Base-by-base conservation (phyloP, 2,113 vertebrate species). In the Nyctereutes procyonoides region DNA sequence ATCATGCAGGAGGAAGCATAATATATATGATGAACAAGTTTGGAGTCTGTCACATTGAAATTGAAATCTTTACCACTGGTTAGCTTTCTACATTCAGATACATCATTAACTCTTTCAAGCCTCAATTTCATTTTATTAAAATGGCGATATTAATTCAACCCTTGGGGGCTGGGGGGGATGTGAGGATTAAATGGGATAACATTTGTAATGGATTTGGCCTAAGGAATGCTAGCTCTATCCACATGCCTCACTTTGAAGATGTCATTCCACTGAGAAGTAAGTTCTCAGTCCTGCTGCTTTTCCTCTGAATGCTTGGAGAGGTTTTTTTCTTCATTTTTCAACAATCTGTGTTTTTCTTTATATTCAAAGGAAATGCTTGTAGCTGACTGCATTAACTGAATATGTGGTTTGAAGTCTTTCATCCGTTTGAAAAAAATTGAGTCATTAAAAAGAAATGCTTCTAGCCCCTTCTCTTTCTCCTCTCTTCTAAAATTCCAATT, bases 111-210 rank as follows among this genome's bases (percentile, higher is more conserved):
- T 69, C 88, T 93, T 85, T 32, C 58, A 88, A 82, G 8, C 0
- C 11, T 73, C 22, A 11, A 51, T 60, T 82, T 97, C 4, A 6
- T 87, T 80, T 90, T 48, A 63, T 92, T 83, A 88, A 97, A 93
- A 88, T 85, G 35, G 20, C 8, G 8, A 35, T 90, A 43, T 79
- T 63, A 90, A 56, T 87, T 73, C 20, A 63, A 81, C 12, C 14
- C 93, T 80, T 0, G 2, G 74, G 48, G 26, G 26, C 26, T 77
- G 43, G 24, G 28, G 4, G 88, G 0, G 9, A 38, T 35, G 1
- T 63, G 9, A 69, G 32, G 28, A 82, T n/a, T 88, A 81, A 53
- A 62, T 16, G 53, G 7, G 14, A 14, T 62, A 20, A 19, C 74
- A 7, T 71, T 62, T 92, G 4, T 76, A 28, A 56, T 82, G 30